phyloP scores from a whole-genome alignment of 2,113 vertebrate genomes.

The Phaethornis superciliosus region DNA sequence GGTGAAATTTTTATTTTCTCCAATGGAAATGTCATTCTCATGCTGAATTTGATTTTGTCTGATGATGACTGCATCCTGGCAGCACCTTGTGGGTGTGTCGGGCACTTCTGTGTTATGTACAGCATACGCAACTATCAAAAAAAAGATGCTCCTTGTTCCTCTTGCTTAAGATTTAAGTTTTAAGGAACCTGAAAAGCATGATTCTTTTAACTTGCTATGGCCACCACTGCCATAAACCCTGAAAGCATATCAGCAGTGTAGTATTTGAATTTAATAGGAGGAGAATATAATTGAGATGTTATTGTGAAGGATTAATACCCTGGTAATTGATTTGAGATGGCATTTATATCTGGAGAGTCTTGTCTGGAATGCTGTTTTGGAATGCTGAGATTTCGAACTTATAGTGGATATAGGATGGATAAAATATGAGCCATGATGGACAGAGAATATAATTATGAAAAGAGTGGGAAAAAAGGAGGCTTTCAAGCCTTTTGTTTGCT shows the following conservation, averaged over 20 bases:
- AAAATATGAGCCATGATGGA: constrained; percentile 22
- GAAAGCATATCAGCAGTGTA: neutral
- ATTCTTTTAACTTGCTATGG: neutral
- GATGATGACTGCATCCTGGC: neutral
- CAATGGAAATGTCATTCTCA: neutral
- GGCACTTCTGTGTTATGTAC: neutral
- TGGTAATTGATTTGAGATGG: constrained; percentile 52
- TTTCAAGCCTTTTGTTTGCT: constrained; percentile 51
- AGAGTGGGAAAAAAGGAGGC: constrained; percentile 39
- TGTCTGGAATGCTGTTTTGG: constrained; percentile 44
- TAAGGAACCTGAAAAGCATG: neutral
- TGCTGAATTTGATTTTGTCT: constrained; percentile 11
- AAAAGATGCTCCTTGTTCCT: neutral
- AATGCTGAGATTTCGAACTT: constrained; percentile 44
- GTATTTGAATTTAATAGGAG: constrained; percentile 30
- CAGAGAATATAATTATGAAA: constrained; percentile 44
- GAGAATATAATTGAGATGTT: constrained; percentile 44
- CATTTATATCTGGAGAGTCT: constrained; percentile 46
- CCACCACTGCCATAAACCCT: neutral
- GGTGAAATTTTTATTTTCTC: constrained; percentile 12
- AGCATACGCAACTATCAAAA: neutral
- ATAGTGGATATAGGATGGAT: constrained; percentile 40
- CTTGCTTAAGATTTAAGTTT: neutral
- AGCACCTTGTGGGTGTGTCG: neutral
- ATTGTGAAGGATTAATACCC: constrained; percentile 41